Base-by-base conservation (phyloP, 2,797 vertebrate genomes). In the Pteronotus mesoamericanus region DNA sequence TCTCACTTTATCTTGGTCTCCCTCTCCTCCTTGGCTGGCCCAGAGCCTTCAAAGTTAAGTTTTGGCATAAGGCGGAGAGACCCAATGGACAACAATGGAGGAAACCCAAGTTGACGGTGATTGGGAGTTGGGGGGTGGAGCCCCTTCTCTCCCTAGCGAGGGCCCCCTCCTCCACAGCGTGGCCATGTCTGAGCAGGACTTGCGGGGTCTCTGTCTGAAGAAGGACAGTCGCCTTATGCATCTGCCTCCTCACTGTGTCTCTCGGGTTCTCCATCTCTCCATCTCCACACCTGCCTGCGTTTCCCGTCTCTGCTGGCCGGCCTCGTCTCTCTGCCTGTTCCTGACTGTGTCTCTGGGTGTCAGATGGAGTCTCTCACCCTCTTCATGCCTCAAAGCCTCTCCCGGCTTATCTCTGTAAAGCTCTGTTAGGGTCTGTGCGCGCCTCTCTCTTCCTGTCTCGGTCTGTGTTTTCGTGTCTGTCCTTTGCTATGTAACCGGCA, bases 401-500 rank as follows among this genome's bases (percentile, higher is more conserved):
- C 82, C 78, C n/a, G 9, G 37, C 9, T 9, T n/a, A 34, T 51
- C 71, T 39, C 34, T 6, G 19, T 44, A 32, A 78, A 34, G 16
- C 37, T 87, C 68, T 22, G 3, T 1, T 46, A 77, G 1, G 6
- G 39, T 24, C 18, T 22, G 8, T 1, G 24, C 51, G 8, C 44
- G 2, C 1, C 15, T 85, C 59, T 75, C 24, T 39, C 53, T 75
- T 57, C 1, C 24, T 42, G n/a, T 11, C 53, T 79, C 22, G 44
- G 6, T 7, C 32, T 92, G 68, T 75, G 16, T 42, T 57, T 55
- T 26, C 0, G 0, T 6, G 22, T 53, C 75, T 37, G 39, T 39
- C 9, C 61, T 61, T 10, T 3, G 42, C 19, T 18, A 0, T 59
- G 16, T 21, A 11, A 2, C 51, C 6, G 3, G 55, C 0, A 42